These are phyloP conservation scores for Crotalus viridis DNA, from an alignment of 2,113 vertebrate species.

Conservation along the genomic window DNA sequence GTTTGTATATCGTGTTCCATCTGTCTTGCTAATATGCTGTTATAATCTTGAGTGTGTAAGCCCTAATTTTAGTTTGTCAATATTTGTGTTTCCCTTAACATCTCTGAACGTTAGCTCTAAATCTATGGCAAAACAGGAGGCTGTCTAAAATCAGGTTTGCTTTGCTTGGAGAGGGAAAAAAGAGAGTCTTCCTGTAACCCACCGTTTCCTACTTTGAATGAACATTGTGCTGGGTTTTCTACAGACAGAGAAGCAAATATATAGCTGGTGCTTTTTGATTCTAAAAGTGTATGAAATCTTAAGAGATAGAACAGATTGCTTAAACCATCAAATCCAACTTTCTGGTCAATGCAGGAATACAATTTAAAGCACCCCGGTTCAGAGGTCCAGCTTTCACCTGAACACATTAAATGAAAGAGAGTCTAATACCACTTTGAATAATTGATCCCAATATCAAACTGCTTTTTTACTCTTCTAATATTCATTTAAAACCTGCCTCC, in stretches of 20 bases:
- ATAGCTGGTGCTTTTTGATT: background rate
- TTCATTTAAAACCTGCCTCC: background rate
- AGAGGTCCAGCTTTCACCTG: background rate
- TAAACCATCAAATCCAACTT: background rate
- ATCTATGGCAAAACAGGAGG: constrained; percentile 32
- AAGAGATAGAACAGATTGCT: background rate
- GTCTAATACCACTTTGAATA: background rate
- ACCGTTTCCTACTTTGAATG: background rate
- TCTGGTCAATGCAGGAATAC: background rate
- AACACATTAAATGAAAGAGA: background rate
- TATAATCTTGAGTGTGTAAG: constrained; percentile 20
- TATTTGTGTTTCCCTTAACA: constrained; percentile 61
- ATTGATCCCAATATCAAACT: background rate
- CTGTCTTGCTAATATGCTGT: constrained; percentile 51
- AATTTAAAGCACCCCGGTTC: background rate
- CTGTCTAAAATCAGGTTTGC: background rate
- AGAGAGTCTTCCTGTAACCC: background rate
- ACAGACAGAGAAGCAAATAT: background rate
- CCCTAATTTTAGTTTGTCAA: constrained; percentile 50
- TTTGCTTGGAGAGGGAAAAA: background rate
- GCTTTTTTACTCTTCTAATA: background rate
- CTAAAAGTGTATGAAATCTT: background rate
- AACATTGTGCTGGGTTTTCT: background rate
- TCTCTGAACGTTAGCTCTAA: constrained; percentile 14
- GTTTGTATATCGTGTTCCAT: constrained; percentile 56